Conservation (phyloP, 1,140 invertebrate species). For the Drosophila aff. region DNA sequence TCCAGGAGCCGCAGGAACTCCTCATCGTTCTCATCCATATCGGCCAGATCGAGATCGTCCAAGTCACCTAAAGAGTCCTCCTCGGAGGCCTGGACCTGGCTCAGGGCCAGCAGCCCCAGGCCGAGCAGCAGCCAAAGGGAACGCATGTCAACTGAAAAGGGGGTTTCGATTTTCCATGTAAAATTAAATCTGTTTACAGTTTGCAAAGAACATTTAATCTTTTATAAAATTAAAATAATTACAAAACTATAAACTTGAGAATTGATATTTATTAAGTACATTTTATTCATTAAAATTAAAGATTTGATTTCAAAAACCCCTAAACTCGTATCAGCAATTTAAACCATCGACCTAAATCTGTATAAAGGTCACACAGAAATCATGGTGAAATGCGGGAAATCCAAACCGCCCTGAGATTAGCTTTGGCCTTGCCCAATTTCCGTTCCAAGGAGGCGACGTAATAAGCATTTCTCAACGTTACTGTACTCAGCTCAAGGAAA, state of each 20-base stretch:
- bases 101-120: slow-evolving; percentile 70
- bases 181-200: too few species aligned
- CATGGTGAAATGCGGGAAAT: background rate
- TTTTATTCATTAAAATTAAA: background rate
- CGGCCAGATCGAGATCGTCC: slow-evolving; percentile 54
- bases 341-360: background rate
- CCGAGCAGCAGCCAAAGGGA: slow-evolving; percentile 68
- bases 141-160: slow-evolving; percentile 51
- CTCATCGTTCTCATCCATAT: slow-evolving; percentile 78
- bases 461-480: slow-evolving; percentile 15
- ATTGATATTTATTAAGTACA: too few species aligned
- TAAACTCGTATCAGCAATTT: background rate
- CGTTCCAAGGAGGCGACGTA: slow-evolving; percentile 3
- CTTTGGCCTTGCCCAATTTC: slow-evolving; percentile 21
- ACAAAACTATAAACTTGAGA: too few species aligned
- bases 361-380: slow-evolving; percentile 11
- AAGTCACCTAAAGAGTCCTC: slow-evolving; percentile 36
- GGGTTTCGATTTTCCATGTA: background rate
- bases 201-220: too few species aligned
- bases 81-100: slow-evolving; percentile 54
- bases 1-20: slow-evolving; percentile 75
- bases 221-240: background rate
- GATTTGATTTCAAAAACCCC: background rate
- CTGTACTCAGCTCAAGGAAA: slow-evolving; percentile 22
- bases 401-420: background rate